Conservation (phyloP, 2,113 vertebrate genomes). For the Indri indri region DNA sequence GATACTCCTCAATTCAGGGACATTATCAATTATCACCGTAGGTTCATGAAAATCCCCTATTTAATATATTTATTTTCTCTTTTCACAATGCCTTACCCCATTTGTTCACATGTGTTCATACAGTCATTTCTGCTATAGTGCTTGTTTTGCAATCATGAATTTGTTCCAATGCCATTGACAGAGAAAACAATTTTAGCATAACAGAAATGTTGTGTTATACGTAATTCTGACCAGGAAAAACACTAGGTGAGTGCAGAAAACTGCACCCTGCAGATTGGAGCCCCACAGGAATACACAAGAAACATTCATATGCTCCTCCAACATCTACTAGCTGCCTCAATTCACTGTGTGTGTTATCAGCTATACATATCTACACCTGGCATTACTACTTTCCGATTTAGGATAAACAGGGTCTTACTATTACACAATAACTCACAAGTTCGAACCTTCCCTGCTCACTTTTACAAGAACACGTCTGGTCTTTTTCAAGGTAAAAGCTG, state of each 20-base stretch:
- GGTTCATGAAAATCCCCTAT: background rate
- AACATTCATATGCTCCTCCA: background rate
- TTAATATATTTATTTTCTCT: background rate
- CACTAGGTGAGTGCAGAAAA: background rate
- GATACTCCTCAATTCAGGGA: background rate
- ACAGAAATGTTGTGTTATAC: background rate
- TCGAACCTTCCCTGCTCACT: accelerated
- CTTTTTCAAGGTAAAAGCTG: background rate
- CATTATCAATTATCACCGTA: background rate
- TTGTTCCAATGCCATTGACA: background rate
- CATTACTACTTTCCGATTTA: background rate
- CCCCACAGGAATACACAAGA: background rate
- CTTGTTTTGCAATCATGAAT: background rate
- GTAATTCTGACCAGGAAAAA: background rate
- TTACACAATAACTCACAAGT: background rate
- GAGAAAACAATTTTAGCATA: background rate
- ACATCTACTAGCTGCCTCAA: background rate
- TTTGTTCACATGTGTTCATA: background rate
- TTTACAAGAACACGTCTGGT: background rate
- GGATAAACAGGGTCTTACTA: no score
- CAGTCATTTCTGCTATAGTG: background rate
- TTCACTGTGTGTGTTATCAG: background rate
- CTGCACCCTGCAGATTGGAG: background rate
- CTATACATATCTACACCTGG: accelerated
- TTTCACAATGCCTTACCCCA: background rate